Percentiles rank a stretch among this genome's conserved stretches.
phyloP scores from a whole-genome alignment of 2,888 invertebrate genomes.

The Drosophila ustulata region DNA sequence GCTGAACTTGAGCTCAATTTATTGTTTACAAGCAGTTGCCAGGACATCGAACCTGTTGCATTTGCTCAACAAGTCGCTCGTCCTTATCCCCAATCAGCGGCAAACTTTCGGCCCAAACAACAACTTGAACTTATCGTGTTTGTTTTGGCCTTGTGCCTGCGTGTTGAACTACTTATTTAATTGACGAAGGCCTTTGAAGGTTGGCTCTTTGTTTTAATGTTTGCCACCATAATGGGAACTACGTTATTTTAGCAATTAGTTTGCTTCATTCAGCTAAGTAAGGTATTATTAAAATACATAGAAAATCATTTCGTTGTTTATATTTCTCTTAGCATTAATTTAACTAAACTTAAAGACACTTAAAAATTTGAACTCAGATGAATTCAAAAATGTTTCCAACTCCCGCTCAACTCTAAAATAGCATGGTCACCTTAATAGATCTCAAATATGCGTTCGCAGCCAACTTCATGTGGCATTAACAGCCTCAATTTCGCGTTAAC shows the following conservation, averaged over 20 bases:
- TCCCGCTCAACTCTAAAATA: neutral
- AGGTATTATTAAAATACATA: neutral
- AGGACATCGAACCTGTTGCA: slow-evolving; percentile 67
- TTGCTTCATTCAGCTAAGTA: neutral
- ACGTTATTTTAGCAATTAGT: neutral
- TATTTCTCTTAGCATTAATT: too few relatives aligned
- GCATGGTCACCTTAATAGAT: slow-evolving; percentile 25
- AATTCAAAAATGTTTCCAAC: neutral
- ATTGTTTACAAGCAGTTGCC: slow-evolving; percentile 66
- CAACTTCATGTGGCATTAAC: slow-evolving; percentile 13
- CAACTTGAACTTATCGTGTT: slow-evolving; percentile 42
- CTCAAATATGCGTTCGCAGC: neutral
- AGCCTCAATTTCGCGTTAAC: neutral
- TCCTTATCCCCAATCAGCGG: slow-evolving; percentile 9
- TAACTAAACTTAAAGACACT: neutral
- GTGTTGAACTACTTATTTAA: neutral
- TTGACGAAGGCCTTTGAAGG: neutral
- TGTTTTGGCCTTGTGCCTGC: slow-evolving; percentile 27
- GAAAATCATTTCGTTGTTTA: neutral
- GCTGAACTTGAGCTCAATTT: slow-evolving; percentile 72
- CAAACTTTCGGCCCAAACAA: slow-evolving; percentile 25
- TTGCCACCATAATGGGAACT: neutral
- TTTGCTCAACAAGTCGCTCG: slow-evolving; percentile 38
- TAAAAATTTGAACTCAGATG: neutral
- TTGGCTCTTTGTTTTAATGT: neutral